Base-by-base conservation (phyloP, 2,113 vertebrate genomes). In the Rana temporaria region DNA sequence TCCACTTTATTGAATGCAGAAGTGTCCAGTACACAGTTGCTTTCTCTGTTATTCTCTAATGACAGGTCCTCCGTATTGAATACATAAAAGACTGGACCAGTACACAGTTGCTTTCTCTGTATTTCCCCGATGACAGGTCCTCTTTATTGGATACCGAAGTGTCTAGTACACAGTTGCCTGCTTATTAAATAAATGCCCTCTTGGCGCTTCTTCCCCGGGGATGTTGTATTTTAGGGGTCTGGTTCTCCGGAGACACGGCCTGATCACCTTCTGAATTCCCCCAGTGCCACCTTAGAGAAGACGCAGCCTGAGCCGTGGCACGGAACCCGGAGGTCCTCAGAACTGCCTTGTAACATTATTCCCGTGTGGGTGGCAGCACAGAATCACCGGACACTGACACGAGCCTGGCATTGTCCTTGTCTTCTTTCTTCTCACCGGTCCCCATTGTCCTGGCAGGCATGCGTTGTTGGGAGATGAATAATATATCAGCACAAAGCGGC, bases 401-500 rank as follows among this genome's bases (percentile, higher is more conserved):
- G 2, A 48, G 26, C 70, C 26, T 20, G 26, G 57, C 70, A 56
- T 11, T 30, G 9, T 19, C 7, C 17, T 24, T 12, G 19, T 73
- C 22, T 73, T 56, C 53, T 71, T 57, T 53, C 53, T 57, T 17
- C 24, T 4, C 24, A 71, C 2, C 8, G 70, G 53, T 19, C 24
- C 70, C 18, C 69, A 15, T 7, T 71, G 20, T 71, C 69, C 20
- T 71, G 48, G 18, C 69, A 19, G 18, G 7, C 48, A 55, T 26
- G 24, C 57, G 26, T 60, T 59, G 32, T 74, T 12, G 53, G 55
- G n/a, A n/a, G 15, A 55, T 73, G 12, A 73, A 59, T 60, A 74
- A 74, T 74, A 38, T 30, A 74, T 74, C 34, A n/a, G 30, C n/a
- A 32, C 9, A 18, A 74, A 16, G 17, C 70, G 34, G 4, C 52